These are phyloP conservation scores for Eudorcas thomsonii DNA, from an alignment of 2,113 vertebrate species.

Conservation along the genomic window DNA sequence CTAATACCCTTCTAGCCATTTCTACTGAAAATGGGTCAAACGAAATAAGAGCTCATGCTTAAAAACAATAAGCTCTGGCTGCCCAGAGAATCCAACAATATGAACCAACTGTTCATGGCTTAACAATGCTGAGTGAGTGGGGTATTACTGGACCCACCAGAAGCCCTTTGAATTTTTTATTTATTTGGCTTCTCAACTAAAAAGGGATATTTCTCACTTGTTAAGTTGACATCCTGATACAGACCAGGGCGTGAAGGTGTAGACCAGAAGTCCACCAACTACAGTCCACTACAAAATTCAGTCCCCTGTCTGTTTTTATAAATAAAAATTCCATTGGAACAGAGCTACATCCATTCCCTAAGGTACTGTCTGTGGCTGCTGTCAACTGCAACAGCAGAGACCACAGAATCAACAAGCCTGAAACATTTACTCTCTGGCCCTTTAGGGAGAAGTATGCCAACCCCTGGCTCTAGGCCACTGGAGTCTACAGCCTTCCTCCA, in stretches of 20 bases:
- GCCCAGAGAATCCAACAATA: neutral
- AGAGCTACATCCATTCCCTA: too few relatives aligned
- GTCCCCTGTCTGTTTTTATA: neutral
- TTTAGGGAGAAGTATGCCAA: neutral
- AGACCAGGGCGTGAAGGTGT: neutral
- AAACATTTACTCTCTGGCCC: neutral
- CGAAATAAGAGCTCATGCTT: neutral
- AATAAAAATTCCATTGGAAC: neutral
- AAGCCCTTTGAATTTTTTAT: neutral
- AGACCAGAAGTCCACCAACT: neutral
- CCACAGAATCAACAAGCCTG: neutral
- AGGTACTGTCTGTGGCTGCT: fast-evolving
- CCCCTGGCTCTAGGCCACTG: neutral
- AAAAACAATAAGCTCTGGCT: neutral
- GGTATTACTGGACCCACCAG: neutral
- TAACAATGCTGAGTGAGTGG: neutral
- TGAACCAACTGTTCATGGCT: neutral
- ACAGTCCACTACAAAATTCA: neutral
- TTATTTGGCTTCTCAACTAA: neutral
- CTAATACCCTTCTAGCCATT: neutral
- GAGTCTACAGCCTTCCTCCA: neutral
- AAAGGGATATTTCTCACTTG: neutral
- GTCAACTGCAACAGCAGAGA: neutral
- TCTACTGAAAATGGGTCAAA: neutral
- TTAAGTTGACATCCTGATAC: neutral